Percentiles rank a stretch among this genome's conserved stretches.
Conservation (phyloP, 35 echinoderm and acorn worm genomes). For the Amphiura filiformis region DNA sequence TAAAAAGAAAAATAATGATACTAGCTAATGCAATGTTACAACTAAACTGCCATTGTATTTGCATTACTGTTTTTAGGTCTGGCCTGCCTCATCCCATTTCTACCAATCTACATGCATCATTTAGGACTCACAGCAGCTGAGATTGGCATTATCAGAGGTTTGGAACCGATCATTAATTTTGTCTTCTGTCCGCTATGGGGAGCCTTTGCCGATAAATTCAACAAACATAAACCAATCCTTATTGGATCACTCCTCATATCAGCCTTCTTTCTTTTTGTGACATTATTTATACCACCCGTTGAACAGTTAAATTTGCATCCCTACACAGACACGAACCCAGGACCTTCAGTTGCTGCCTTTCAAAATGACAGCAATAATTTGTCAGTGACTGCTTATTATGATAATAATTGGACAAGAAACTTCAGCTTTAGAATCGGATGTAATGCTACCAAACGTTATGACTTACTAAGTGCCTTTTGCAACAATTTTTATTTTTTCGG, state of each 20-base stretch:
- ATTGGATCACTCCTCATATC: conserved; percentile 25
- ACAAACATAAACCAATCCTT: conserved; percentile 68
- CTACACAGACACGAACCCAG: neutral
- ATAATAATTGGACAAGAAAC: neutral
- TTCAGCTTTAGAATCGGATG: neutral
- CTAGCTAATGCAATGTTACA: neutral
- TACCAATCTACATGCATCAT: conserved; percentile 74
- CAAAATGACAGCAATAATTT: neutral
- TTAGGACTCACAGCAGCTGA: conserved; percentile 67
- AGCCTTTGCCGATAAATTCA: conserved; percentile 73
- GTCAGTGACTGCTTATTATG: neutral
- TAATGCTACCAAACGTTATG: neutral
- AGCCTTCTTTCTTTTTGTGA: conserved; percentile 54
- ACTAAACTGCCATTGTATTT: neutral
- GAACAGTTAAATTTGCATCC: neutral
- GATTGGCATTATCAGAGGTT: conserved; percentile 76
- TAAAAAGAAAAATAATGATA: too few relatives aligned
- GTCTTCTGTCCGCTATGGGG: conserved; percentile 82
- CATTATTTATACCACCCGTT: conserved; percentile 60
- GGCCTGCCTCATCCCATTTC: conserved; percentile 71
- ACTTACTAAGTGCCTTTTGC: neutral
- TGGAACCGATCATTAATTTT: conserved; percentile 73
- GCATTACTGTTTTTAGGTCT: conserved; percentile 28
- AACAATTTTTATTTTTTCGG: neutral
- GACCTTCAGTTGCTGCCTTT: neutral